These are phyloP conservation scores for Corydoras maculifer DNA, from an alignment of 2,113 vertebrate genomes.

Conservation along the genomic window DNA sequence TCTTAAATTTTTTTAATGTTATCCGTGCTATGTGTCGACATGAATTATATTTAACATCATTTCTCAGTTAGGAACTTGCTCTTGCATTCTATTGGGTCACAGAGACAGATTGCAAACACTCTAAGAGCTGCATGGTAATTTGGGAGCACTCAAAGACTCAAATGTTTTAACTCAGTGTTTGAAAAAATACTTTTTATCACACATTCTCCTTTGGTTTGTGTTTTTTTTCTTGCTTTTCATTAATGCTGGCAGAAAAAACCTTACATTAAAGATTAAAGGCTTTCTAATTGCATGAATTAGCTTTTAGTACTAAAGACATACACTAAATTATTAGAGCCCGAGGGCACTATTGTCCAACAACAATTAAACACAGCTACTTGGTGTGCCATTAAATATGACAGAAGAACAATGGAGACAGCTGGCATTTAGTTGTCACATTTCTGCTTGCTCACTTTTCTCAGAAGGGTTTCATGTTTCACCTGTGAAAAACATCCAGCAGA, in stretches of 20 bases:
- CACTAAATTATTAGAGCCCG: no score
- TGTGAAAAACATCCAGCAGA: constrained; percentile 62
- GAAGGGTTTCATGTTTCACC: constrained; percentile 73
- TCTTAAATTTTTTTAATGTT: not conserved
- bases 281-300: no score
- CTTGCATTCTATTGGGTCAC: constrained; percentile 11
- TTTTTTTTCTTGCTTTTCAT: no score
- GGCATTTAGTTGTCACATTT: constrained; percentile 46
- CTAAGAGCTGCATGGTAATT: not conserved
- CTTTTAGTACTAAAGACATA: no score
- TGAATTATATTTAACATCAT: not conserved
- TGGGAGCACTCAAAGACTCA: not conserved
- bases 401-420: constrained; percentile 51
- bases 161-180: constrained; percentile 16
- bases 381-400: constrained; percentile 35
- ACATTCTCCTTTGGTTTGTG: constrained; percentile 10
- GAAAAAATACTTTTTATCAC: not conserved
- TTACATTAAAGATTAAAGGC: no score
- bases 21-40: not conserved
- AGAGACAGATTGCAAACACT: constrained; percentile 11
- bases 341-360: constrained; percentile 36
- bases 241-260: no score
- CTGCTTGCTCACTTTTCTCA: constrained; percentile 63
- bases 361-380: constrained; percentile 48
- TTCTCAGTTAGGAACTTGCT: constrained; percentile 12